Percentiles rank a stretch among this genome's conserved stretches.
Evolutionary conservation across 2,888 invertebrate species (phyloP).

Genomic region (Peribatodes rhomboidaria): DNA sequence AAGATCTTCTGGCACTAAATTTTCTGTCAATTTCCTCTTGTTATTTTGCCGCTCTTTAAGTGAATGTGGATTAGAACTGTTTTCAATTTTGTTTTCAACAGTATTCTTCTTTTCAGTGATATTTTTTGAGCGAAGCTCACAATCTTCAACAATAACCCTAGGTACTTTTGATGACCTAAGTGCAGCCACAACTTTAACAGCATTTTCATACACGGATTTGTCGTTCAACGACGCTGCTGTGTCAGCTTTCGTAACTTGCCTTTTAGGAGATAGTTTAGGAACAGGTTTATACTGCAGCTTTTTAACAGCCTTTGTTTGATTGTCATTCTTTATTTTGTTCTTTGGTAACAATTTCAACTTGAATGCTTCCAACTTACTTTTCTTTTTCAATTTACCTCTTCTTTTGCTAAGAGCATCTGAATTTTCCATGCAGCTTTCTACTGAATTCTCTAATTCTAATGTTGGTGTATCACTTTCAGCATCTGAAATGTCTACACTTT

Average conservation of each 20-base stretch:
- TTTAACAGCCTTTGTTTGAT: constrained; percentile 43
- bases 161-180: constrained; percentile 58
- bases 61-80: background rate
- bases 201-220: constrained; percentile 70
- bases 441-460: background rate
- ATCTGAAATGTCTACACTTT: background rate
- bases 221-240: constrained; percentile 57
- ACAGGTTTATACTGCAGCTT: constrained; percentile 50
- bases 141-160: constrained; percentile 25
- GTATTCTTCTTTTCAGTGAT: background rate
- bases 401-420: background rate
- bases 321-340: constrained; percentile 62
- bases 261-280: constrained; percentile 38
- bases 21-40: constrained; percentile 11
- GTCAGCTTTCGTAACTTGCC: constrained; percentile 42
- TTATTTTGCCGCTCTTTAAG: constrained; percentile 4
- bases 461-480: constrained; percentile 1
- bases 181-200: constrained; percentile 69
- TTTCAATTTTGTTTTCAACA: background rate
- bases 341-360: constrained; percentile 64
- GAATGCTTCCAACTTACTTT: constrained; percentile 66
- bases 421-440: constrained; percentile 6
- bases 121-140: background rate
- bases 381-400: constrained; percentile 54
- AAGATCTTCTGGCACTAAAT: background rate